Evolutionary conservation across 2,797 vertebrate species (phyloP).

Genomic region (Urophycis tenuis): DNA sequence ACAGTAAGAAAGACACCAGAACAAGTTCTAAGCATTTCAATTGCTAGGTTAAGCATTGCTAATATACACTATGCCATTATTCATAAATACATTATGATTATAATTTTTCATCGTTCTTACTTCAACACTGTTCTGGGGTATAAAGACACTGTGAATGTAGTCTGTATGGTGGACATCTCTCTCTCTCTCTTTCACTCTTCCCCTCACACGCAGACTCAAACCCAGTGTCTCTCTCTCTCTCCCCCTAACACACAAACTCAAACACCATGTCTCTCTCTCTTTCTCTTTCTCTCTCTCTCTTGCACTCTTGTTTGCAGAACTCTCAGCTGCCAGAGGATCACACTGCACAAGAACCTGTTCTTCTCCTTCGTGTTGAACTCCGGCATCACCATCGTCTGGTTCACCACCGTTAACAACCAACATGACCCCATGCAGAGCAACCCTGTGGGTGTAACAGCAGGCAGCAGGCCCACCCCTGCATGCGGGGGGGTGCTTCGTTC

Average conservation of each 20-base stretch:
- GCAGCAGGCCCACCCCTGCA: not conserved
- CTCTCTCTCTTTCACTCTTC: too few species aligned
- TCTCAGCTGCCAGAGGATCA: slow-evolving; percentile 96
- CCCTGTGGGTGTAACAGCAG: slow-evolving; percentile 74
- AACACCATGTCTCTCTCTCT: not conserved
- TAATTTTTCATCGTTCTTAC: too few species aligned
- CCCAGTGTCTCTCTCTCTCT: not conserved
- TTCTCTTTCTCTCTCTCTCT: not conserved
- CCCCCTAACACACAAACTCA: not conserved
- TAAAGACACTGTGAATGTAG: too few species aligned
- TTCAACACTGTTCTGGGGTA: too few species aligned
- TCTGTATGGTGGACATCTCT: too few species aligned
- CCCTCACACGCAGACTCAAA: not conserved
- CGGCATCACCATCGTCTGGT: slow-evolving; percentile 80
- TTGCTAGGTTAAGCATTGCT: too few species aligned
- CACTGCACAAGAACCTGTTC: slow-evolving; percentile 97
- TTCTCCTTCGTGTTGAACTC: slow-evolving; percentile 93
- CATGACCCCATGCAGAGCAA: slow-evolving; percentile 74
- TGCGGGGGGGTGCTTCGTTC: not conserved
- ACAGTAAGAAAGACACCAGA: too few species aligned
- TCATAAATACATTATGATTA: too few species aligned
- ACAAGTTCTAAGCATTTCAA: too few species aligned
- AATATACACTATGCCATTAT: too few species aligned
- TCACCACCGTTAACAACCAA: slow-evolving; percentile 79
- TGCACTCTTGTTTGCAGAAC: slow-evolving; percentile 69